Evolutionary conservation across 1,140 invertebrate species (phyloP), one percentile per base, ranked within the genome.

Genomic region (Dinothrombium tinctorium): DNA sequence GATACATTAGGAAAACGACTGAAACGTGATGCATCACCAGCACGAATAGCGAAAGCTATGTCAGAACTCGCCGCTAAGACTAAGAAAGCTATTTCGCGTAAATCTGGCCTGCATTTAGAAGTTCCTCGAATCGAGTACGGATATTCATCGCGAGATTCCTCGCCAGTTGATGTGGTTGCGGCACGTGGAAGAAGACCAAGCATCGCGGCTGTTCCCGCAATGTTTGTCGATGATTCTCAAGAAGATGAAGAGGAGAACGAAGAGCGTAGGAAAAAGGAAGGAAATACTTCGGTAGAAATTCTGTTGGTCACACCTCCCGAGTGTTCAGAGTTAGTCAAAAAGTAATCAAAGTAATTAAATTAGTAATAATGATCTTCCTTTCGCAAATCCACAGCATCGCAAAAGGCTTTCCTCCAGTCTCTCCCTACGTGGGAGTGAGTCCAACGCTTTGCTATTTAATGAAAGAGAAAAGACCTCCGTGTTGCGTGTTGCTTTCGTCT

Each of bases 341-440:
- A n/a, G n/a, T n/a, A n/a, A n/a, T n/a, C n/a, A n/a, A n/a, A n/a
- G n/a, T n/a, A n/a, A n/a, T n/a, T n/a, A n/a, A n/a, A n/a, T n/a
- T n/a, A n/a, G n/a, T n/a, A n/a, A n/a, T n/a, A n/a, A n/a, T n/a
- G n/a, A n/a, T n/a, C n/a, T n/a, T n/a, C n/a, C n/a, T n/a, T n/a
- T n/a, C n/a, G n/a, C 22, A 12, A 8, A 31, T 37, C 47, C 50
- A 15, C 43, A 92, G 84, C 55, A 87, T 87, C 56, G 75, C 89
- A 41, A 87, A 90, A 64, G 87, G 86, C 33, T 94, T 94, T 59
- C 89, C 89, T 25, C 89, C 87, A 4, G 82, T 94, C 3, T 86
- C 83, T 8, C 86, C 89, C 11, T 96, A 94, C 61, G 90, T 96
- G 46, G 87, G 89, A 42, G 87, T 92, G 2, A 92, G 83, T 56